Evolutionary conservation across 2,113 vertebrate species (phyloP).

Genomic region (Gallinago media): DNA sequence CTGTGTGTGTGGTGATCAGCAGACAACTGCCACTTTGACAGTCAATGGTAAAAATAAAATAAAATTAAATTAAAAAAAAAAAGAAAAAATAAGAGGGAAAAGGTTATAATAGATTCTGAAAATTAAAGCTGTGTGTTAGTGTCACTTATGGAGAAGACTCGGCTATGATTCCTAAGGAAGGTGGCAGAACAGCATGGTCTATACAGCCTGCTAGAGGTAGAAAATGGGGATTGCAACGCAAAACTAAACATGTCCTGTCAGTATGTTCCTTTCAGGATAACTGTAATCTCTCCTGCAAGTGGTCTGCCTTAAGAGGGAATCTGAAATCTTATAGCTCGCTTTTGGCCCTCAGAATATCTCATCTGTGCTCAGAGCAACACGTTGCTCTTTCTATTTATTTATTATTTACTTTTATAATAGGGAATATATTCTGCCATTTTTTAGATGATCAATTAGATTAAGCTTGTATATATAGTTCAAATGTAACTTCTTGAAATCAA

Average conservation of each 20-base stretch:
- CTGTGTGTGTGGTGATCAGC: slow-evolving; percentile 80
- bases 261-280: neutral
- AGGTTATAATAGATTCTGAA: neutral
- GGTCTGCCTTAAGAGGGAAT: neutral
- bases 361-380: neutral
- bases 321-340: neutral
- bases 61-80: slow-evolving; percentile 49
- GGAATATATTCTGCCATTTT: neutral
- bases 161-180: neutral
- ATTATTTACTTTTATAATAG: neutral
- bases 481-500: neutral
- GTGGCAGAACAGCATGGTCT: neutral
- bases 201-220: neutral
- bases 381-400: neutral
- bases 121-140: neutral
- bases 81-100: neutral
- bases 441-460: neutral
- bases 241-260: neutral
- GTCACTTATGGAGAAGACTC: neutral
- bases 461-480: neutral
- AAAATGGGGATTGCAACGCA: neutral
- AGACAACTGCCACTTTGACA: slow-evolving; percentile 80
- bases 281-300: neutral
- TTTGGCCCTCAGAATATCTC: neutral
- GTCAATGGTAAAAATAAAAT: slow-evolving; percentile 82